Conservation (phyloP, 2,797 vertebrate genomes). For the Eulemur albifrons region DNA sequence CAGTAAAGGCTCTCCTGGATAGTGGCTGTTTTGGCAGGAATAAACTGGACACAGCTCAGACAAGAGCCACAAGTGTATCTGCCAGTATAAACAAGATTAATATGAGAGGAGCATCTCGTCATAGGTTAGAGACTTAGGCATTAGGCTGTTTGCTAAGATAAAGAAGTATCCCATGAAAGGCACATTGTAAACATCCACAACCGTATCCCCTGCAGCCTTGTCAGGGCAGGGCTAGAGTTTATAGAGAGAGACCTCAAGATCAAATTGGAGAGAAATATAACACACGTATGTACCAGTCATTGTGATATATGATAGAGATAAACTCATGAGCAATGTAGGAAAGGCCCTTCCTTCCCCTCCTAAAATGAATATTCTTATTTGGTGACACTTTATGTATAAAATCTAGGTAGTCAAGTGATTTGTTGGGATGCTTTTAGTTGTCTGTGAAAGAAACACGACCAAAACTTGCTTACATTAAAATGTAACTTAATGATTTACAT, state of each 20-base stretch:
- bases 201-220: not conserved
- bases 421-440: not conserved
- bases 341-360: not conserved
- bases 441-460: not conserved
- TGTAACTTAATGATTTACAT: not conserved
- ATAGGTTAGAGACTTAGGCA: not conserved
- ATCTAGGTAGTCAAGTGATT: not conserved
- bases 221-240: not conserved
- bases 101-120: not conserved
- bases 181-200: not conserved
- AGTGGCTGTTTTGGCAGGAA: not conserved
- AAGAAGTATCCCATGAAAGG: not conserved
- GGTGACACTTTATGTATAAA: not conserved
- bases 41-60: not conserved
- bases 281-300: not conserved
- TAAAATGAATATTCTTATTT: not conserved
- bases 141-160: not conserved
- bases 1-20: not conserved
- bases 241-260: not conserved
- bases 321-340: not conserved
- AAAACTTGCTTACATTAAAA: conserved; percentile 28
- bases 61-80: not conserved
- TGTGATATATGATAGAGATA: not conserved
- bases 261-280: not conserved
- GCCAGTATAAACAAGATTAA: not conserved